These are phyloP conservation scores for Grammomys surdaster DNA, from an alignment of 2,113 vertebrate genomes.

Conservation along the genomic window DNA sequence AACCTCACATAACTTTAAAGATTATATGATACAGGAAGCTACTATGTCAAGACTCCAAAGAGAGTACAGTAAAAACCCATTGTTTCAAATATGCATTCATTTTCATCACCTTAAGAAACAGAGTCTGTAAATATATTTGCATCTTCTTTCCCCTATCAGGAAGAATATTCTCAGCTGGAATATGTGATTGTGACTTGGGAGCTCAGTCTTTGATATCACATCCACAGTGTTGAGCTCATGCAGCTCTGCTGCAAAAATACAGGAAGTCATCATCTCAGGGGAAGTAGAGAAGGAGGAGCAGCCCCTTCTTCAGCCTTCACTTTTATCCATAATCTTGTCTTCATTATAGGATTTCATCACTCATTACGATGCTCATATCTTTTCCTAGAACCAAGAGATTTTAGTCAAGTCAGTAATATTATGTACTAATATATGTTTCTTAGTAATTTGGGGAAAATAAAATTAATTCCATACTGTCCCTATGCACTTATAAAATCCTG, in stretches of 20 bases:
- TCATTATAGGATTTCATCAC: no score
- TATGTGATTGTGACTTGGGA: neutral
- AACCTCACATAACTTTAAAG: neutral
- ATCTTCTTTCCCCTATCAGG: neutral
- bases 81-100: neutral
- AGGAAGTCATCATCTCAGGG: no score
- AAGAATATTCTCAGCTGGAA: neutral
- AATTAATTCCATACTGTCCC: no score
- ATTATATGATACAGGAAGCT: fast-evolving
- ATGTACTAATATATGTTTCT: no score
- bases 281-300: no score
- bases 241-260: neutral
- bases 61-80: neutral
- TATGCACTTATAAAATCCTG: no score
- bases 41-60: neutral
- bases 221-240: neutral
- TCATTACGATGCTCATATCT: no score
- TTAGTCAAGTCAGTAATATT: no score
- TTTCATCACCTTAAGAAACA: neutral
- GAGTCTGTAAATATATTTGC: neutral
- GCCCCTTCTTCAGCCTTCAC: no score
- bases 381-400: no score
- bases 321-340: no score
- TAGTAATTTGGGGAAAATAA: no score
- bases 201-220: neutral